phyloP scores from a whole-genome alignment of 92 coral and sea anemone species.

The Palythoa heliodiscus region DNA sequence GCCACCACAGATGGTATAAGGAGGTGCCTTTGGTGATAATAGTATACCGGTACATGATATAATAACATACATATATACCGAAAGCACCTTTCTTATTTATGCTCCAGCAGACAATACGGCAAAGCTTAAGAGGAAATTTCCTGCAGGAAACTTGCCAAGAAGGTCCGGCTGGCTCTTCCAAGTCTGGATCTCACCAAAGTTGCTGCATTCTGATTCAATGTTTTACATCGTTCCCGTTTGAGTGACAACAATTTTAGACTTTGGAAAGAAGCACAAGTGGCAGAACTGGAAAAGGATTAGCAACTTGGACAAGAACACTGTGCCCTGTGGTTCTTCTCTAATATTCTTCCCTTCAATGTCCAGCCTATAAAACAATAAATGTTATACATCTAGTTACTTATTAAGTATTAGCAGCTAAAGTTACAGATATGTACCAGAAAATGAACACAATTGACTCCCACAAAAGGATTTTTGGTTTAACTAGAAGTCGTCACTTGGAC shows the following conservation, averaged over 20 bases:
- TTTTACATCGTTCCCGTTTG: not conserved
- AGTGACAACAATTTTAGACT: not conserved
- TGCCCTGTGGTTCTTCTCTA: too few species aligned
- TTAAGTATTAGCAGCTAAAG: too few species aligned
- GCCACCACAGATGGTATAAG: not conserved
- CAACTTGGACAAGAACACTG: constrained; percentile 28
- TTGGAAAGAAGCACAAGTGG: not conserved
- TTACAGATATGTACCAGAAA: too few species aligned
- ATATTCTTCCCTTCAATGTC: not conserved
- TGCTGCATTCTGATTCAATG: not conserved
- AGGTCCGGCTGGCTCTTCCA: constrained; percentile 49
- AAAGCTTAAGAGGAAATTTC: constrained; percentile 38
- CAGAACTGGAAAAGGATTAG: constrained; percentile 27
- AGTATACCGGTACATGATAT: not conserved
- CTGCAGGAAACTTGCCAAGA: constrained; percentile 41
- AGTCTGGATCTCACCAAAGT: constrained; percentile 6
- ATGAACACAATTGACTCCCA: too few species aligned
- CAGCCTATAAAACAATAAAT: too few species aligned
- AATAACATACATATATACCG: constrained; percentile 25
- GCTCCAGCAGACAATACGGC: constrained; percentile 39
- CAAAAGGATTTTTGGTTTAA: too few species aligned
- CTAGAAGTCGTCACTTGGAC: too few species aligned
- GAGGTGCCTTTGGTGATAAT: not conserved
- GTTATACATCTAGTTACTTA: too few species aligned
- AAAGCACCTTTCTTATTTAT: constrained; percentile 5